These are phyloP conservation scores for Noctua pronuba DNA, from an alignment of 2,888 invertebrate species.

Conservation along the genomic window DNA sequence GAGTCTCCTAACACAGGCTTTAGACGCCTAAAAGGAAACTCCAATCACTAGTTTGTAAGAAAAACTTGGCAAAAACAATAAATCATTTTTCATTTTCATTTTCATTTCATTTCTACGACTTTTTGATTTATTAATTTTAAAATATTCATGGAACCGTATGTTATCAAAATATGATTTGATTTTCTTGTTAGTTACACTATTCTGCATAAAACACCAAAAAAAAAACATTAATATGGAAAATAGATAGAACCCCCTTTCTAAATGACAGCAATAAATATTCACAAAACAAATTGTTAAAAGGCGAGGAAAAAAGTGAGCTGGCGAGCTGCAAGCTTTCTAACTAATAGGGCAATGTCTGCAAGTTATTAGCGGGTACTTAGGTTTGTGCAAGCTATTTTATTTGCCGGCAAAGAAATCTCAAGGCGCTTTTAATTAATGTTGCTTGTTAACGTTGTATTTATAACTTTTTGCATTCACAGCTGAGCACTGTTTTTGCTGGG, in stretches of 20 bases:
- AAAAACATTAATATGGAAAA: neutral
- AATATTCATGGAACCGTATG: neutral
- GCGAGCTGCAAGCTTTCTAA: slow-evolving; percentile 30
- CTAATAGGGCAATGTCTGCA: slow-evolving; percentile 46
- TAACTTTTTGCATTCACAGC: slow-evolving; percentile 23
- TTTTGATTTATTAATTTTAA: neutral
- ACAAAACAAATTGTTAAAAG: slow-evolving; percentile 44
- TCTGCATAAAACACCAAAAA: neutral
- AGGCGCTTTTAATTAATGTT: slow-evolving; percentile 25
- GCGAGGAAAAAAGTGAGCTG: slow-evolving; percentile 31
- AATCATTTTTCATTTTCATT: too few species aligned
- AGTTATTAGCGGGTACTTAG: slow-evolving; percentile 44
- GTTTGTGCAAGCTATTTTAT: slow-evolving; percentile 37
- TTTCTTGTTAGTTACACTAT: neutral
- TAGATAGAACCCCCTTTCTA: neutral
- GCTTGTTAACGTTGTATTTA: slow-evolving; percentile 18
- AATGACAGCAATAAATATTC: slow-evolving; percentile 37
- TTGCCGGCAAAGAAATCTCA: slow-evolving; percentile 39
- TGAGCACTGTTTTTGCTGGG: slow-evolving; percentile 4
- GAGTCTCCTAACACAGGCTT: too few species aligned
- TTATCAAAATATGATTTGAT: neutral
- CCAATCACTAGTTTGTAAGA: too few species aligned
- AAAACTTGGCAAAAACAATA: too few species aligned
- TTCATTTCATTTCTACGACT: too few species aligned
- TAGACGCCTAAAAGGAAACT: too few species aligned